Conservation (phyloP, 2,888 invertebrate genomes). For the Yponomeuta evonymella region DNA sequence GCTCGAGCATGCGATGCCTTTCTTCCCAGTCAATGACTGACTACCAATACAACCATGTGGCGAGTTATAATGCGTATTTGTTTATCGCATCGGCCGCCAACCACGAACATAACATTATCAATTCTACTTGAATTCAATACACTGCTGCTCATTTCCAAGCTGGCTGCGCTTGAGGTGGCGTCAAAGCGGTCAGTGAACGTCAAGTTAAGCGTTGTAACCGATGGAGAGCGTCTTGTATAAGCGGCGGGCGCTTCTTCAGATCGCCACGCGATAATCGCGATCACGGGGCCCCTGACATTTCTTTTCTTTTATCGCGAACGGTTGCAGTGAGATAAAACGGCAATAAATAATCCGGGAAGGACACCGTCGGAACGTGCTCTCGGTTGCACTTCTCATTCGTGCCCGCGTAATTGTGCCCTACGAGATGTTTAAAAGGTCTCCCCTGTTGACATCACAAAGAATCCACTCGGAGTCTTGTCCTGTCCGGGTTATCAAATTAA, state of each 20-base stretch:
- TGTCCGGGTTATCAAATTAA: slow-evolving; percentile 11
- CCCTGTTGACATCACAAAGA: slow-evolving; percentile 25
- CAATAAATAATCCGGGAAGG: slow-evolving; percentile 66
- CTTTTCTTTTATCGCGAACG: slow-evolving; percentile 70
- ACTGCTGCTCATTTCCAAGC: slow-evolving; percentile 28
- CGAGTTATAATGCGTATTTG: slow-evolving; percentile 58
- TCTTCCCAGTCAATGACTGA: slow-evolving; percentile 57
- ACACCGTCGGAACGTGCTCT: slow-evolving; percentile 56
- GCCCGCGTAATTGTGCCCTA: slow-evolving; percentile 63
- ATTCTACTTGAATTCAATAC: slow-evolving; percentile 19
- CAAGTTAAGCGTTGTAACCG: slow-evolving; percentile 18
- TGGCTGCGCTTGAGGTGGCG: slow-evolving; percentile 21
- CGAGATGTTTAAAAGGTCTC: slow-evolving; percentile 34
- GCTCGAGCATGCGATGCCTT: slow-evolving; percentile 44
- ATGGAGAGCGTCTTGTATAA: slow-evolving; percentile 30
- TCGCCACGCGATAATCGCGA: slow-evolving; percentile 68
- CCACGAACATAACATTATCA: not conserved
- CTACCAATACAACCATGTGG: slow-evolving; percentile 54
- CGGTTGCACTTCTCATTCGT: slow-evolving; percentile 65
- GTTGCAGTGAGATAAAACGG: slow-evolving; percentile 65
- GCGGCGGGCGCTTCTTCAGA: slow-evolving; percentile 51
- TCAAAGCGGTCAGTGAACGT: slow-evolving; percentile 26
- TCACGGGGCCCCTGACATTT: slow-evolving; percentile 63
- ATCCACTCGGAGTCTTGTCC: slow-evolving; percentile 6
- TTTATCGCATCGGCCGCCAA: slow-evolving; percentile 35